phyloP scores from a whole-genome alignment of 2,888 invertebrate genomes.

The Camptogramma bilineatum region DNA sequence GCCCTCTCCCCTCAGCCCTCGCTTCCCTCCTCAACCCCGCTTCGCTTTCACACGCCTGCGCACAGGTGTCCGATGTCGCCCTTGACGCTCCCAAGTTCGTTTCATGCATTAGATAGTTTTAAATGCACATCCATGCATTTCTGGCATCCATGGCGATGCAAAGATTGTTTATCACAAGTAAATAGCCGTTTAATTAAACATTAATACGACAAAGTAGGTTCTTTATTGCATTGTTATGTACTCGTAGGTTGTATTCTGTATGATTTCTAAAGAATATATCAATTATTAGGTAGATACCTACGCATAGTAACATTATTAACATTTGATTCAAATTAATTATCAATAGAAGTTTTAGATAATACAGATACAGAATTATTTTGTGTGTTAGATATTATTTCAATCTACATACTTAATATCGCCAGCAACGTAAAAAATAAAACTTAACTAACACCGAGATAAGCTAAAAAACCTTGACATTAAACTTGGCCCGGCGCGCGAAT shows the following conservation, averaged over 20 bases:
- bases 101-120: slow-evolving; percentile 48
- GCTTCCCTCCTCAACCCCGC: slow-evolving; percentile 45
- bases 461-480: slow-evolving; percentile 85
- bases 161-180: slow-evolving; percentile 11
- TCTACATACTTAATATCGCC: slow-evolving; percentile 73
- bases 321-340: slow-evolving; percentile 15
- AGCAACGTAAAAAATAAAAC: slow-evolving; percentile 77
- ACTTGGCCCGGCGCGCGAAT: slow-evolving; percentile 85
- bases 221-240: slow-evolving; percentile 1
- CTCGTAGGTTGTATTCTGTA: slow-evolving; percentile 6
- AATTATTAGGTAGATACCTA: background rate
- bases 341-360: slow-evolving; percentile 10
- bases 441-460: slow-evolving; percentile 82
- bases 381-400: slow-evolving; percentile 68
- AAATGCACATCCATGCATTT: slow-evolving; percentile 21
- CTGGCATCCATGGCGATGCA: slow-evolving; percentile 20
- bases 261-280: background rate
- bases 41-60: slow-evolving; percentile 81
- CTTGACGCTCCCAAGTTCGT: slow-evolving; percentile 78
- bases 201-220: slow-evolving; percentile 13
- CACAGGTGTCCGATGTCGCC: slow-evolving; percentile 83
- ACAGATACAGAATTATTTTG: slow-evolving; percentile 52
- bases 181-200: slow-evolving; percentile 11
- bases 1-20: slow-evolving; percentile 48
- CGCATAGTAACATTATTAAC: slow-evolving; percentile 10